phyloP scores from a whole-genome alignment of 2,113 vertebrate genomes.

The Scomber scombrus region DNA sequence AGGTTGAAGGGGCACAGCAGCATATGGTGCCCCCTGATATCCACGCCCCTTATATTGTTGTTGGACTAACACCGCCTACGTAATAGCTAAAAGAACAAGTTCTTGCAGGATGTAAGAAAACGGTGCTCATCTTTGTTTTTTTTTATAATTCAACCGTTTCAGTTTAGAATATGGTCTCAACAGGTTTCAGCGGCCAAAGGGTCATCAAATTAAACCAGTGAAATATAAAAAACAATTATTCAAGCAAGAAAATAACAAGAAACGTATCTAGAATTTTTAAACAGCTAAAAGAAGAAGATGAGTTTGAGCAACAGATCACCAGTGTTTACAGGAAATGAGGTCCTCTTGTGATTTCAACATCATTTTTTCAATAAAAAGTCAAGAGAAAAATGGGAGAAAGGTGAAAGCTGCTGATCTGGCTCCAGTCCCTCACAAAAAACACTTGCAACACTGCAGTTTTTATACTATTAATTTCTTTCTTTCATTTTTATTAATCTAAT shows the following conservation, averaged over 20 bases:
- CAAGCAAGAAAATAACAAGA: neutral
- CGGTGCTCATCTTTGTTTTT: neutral
- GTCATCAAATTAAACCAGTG: neutral
- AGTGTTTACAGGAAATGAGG: too few species aligned
- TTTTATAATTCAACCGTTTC: neutral
- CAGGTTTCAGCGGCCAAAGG: neutral
- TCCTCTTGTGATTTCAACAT: too few species aligned
- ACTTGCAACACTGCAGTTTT: too few species aligned
- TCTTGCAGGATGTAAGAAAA: neutral
- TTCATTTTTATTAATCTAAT: too few species aligned
- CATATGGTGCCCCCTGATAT: slow-evolving; percentile 71
- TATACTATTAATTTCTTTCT: too few species aligned
- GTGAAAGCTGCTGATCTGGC: too few species aligned
- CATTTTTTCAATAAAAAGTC: too few species aligned
- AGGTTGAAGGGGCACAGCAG: slow-evolving; percentile 59
- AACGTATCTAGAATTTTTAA: too few species aligned
- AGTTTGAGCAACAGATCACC: neutral
- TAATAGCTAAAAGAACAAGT: neutral
- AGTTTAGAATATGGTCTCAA: neutral
- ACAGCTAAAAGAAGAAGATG: neutral
- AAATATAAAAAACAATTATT: neutral
- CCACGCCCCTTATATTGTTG: slow-evolving; percentile 36
- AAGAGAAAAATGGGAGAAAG: too few species aligned
- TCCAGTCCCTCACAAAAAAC: too few species aligned
- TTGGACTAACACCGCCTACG: slow-evolving; percentile 24